Percentiles rank a stretch among this genome's conserved stretches.
Conservation (phyloP, 2,797 vertebrate genomes). For the Saxicola maurus region DNA sequence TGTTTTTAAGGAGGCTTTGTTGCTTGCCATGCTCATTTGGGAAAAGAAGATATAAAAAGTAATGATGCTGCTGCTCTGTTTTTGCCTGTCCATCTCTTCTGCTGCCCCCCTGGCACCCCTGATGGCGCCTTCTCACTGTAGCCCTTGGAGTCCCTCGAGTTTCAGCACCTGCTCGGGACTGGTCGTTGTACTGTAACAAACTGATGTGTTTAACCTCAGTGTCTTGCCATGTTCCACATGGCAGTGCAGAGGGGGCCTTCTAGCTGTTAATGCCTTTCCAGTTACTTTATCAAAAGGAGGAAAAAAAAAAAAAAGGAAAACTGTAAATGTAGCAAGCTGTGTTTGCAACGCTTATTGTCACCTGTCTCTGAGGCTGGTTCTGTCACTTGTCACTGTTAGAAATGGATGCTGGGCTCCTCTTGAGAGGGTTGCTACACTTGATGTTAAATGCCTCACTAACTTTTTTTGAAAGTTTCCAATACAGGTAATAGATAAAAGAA, state of each 20-base stretch:
- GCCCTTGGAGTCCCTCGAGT: neutral
- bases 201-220: conserved; percentile 39
- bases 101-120: neutral
- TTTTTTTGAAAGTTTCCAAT: neutral
- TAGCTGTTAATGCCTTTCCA: conserved; percentile 59
- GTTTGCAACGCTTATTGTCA: conserved; percentile 36
- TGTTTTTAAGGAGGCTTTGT: neutral
- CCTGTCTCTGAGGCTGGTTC: conserved; percentile 33
- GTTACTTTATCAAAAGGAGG: conserved; percentile 28
- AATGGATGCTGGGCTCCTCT: conserved; percentile 45
- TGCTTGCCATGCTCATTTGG: neutral
- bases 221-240: conserved; percentile 12
- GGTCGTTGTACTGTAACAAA: conserved; percentile 57
- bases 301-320: neutral
- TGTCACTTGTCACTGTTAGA: conserved; percentile 52
- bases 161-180: neutral
- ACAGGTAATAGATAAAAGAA: neutral
- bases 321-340: conserved; percentile 61
- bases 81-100: neutral
- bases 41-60: neutral
- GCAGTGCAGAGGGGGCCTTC: conserved; percentile 28
- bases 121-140: neutral
- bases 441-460: conserved; percentile 47
- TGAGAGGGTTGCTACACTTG: conserved; percentile 41
- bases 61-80: conserved; percentile 25